A percentile compares a stretch with the other conserved stretches of the same genome.
phyloP scores from a whole-genome alignment of 2,888 invertebrate species.

The Pollenia griseotomentosa region DNA sequence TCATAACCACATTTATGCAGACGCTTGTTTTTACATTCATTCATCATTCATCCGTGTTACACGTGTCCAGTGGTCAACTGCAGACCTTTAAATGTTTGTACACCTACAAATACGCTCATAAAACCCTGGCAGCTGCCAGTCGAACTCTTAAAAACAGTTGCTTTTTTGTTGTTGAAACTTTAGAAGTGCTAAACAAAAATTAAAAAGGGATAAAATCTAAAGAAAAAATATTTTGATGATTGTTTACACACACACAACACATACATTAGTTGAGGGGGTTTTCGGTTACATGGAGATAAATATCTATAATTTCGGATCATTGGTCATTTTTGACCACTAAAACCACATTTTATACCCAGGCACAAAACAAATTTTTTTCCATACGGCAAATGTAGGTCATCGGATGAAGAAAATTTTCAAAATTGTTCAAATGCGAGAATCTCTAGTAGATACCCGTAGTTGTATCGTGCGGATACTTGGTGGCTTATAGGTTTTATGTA shows the following conservation, averaged over 20 bases:
- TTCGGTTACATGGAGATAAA: conserved; percentile 23
- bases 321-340: conserved; percentile 59
- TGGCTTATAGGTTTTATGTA: not conserved
- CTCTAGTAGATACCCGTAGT: too few relatives aligned
- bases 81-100: not conserved
- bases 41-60: conserved; percentile 14
- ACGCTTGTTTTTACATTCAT: not conserved
- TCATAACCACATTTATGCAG: not conserved
- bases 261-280: conserved; percentile 8
- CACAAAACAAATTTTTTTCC: not conserved
- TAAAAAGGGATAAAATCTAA: conserved; percentile 48
- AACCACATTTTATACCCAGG: conserved; percentile 28
- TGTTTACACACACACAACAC: conserved; percentile 30
- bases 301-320: conserved; percentile 60
- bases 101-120: conserved; percentile 13
- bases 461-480: not conserved
- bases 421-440: conserved; percentile 4
- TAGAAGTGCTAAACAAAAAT: conserved; percentile 22
- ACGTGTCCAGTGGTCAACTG: conserved; percentile 43
- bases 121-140: conserved; percentile 48
- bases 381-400: conserved; percentile 53
- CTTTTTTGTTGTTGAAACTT: conserved; percentile 5
- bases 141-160: conserved; percentile 10
- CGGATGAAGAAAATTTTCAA: conserved; percentile 24
- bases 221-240: conserved; percentile 33